Conservation (phyloP, 2,888 invertebrate genomes). For the Tortrix viridana region DNA sequence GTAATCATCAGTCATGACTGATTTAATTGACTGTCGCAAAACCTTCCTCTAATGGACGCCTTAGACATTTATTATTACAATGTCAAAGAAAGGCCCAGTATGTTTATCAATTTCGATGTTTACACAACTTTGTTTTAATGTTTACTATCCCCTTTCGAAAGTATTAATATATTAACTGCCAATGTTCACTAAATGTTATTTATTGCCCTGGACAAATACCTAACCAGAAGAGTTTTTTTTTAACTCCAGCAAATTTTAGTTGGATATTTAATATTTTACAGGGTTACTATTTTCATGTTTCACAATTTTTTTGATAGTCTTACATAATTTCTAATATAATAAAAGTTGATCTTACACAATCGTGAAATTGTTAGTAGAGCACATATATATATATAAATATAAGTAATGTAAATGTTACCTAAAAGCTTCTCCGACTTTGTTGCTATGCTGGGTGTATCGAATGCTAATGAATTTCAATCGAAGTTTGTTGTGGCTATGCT, state of each 20-base stretch:
- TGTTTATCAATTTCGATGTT: slow-evolving; percentile 70
- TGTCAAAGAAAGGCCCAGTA: slow-evolving; percentile 36
- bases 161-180: slow-evolving; percentile 32
- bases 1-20: too few species aligned
- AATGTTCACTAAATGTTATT: slow-evolving; percentile 27
- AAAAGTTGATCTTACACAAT: slow-evolving; percentile 26
- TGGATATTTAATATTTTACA: background rate
- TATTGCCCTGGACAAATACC: slow-evolving; percentile 15
- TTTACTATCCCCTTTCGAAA: slow-evolving; percentile 23
- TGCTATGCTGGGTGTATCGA: slow-evolving; percentile 20
- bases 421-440: slow-evolving; percentile 20
- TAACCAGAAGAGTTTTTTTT: too few species aligned
- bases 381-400: slow-evolving; percentile 28
- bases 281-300: too few species aligned
- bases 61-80: too few species aligned
- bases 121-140: slow-evolving; percentile 32
- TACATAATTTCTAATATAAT: slow-evolving; percentile 6
- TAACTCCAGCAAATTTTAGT: background rate
- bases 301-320: too few species aligned
- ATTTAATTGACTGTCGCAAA: too few species aligned
- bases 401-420: slow-evolving; percentile 33
- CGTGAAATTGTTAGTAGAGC: slow-evolving; percentile 25
- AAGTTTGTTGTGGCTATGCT: slow-evolving; percentile 18
- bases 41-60: too few species aligned
- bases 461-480: slow-evolving; percentile 22